These are phyloP conservation scores for Zelleria hepariella DNA, from an alignment of 2,888 invertebrate species.

Conservation along the genomic window DNA sequence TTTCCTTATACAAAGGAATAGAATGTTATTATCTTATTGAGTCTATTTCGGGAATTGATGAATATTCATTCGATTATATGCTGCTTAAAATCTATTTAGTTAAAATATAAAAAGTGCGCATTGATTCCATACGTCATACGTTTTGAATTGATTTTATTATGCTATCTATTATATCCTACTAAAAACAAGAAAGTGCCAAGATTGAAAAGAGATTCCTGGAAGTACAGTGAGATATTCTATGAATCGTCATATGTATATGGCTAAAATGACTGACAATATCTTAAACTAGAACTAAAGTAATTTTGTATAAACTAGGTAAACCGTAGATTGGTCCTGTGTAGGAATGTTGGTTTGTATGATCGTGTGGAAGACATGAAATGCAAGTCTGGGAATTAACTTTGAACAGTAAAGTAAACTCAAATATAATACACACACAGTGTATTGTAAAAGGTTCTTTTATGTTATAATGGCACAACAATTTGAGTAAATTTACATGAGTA, in stretches of 20 bases:
- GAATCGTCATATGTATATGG: constrained; percentile 22
- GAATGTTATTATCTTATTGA: constrained; percentile 15
- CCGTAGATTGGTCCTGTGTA: neutral
- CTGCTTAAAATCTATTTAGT: constrained; percentile 1
- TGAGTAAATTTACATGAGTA: constrained; percentile 32
- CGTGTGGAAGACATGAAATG: constrained; percentile 2
- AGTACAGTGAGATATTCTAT: neutral
- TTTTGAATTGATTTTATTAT: constrained; percentile 2
- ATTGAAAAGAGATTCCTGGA: neutral
- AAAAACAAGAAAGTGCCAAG: constrained; percentile 8
- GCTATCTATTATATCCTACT: constrained; percentile 10
- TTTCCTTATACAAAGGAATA: constrained; percentile 27
- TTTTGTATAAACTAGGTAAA: neutral
- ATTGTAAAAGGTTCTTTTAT: constrained; percentile 17
- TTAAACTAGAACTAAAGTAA: constrained; percentile 1
- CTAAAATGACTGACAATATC: constrained; percentile 31
- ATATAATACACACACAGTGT: constrained; percentile 15
- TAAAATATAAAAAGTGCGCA: neutral
- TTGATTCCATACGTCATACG: neutral
- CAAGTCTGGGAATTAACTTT: neutral
- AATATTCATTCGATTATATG: neutral
- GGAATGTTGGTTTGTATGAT: constrained; percentile 1
- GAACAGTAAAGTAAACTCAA: constrained; percentile 1
- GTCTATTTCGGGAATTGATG: neutral
- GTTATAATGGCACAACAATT: constrained; percentile 36